A percentile compares a stretch with the other conserved stretches of the same genome.
Evolutionary conservation across 2,888 invertebrate species (phyloP).

Genomic region (Ochropacha duplaris): DNA sequence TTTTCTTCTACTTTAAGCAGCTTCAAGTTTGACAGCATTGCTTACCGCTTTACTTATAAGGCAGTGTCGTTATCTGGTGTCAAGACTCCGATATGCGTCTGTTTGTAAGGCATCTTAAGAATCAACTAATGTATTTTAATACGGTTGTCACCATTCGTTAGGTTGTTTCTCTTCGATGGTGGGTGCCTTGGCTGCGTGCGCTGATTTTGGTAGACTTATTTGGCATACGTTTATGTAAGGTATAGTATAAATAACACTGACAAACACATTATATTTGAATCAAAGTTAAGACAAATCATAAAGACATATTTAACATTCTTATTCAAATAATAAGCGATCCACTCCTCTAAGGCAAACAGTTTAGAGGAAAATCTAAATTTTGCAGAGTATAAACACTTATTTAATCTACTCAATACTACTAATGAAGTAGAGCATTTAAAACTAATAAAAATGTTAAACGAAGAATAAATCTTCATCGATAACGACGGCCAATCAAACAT

Average conservation of each 20-base stretch:
- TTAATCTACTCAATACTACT: neutral
- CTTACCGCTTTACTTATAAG: conserved; percentile 1
- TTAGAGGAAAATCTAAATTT: too few species aligned
- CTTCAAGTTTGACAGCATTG: neutral
- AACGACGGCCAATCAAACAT: neutral
- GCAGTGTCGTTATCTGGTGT: neutral
- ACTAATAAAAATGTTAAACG: neutral
- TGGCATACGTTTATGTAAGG: neutral
- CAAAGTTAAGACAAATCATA: too few species aligned
- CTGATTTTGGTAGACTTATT: neutral
- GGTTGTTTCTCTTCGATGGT: neutral
- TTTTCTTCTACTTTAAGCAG: neutral
- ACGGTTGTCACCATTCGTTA: conserved; percentile 4
- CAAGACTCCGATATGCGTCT: neutral
- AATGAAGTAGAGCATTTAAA: neutral
- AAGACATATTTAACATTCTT: neutral
- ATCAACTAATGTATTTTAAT: conserved; percentile 2
- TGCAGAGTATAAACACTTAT: neutral
- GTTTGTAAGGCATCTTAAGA: neutral
- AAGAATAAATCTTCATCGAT: neutral
- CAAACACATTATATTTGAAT: too few species aligned
- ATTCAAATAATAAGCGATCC: too few species aligned
- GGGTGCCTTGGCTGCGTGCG: neutral
- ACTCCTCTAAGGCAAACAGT: too few species aligned
- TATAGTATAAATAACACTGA: neutral